phyloP scores from a whole-genome alignment of 2,113 vertebrate genomes.

The Syrrhaptes paradoxus region DNA sequence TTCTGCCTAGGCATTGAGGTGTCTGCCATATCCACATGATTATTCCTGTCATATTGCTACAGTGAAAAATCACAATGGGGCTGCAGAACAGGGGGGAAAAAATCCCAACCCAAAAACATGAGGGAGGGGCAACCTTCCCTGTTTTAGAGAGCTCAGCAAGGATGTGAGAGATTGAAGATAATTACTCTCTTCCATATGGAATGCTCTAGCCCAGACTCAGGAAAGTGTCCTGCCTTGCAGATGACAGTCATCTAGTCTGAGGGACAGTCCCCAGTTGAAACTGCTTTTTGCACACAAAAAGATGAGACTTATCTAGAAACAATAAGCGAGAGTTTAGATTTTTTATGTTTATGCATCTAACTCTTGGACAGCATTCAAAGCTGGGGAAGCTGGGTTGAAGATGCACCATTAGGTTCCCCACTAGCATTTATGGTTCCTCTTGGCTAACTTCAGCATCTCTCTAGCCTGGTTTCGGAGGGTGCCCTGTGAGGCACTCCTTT shows the following conservation, averaged over 20 bases:
- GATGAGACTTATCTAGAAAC: background rate
- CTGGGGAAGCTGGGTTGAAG: background rate
- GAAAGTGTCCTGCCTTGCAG: background rate
- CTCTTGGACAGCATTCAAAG: background rate
- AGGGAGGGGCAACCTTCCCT: background rate
- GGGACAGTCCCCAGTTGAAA: background rate
- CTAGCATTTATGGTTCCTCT: background rate
- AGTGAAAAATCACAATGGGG: background rate
- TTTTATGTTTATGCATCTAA: background rate
- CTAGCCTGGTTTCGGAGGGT: background rate
- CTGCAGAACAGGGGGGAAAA: accelerated
- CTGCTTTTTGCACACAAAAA: background rate
- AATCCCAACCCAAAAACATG: accelerated
- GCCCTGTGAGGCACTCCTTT: background rate
- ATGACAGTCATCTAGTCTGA: background rate
- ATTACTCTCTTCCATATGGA: background rate
- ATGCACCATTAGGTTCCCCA: background rate
- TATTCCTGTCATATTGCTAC: background rate
- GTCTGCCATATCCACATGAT: background rate
- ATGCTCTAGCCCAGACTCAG: background rate
- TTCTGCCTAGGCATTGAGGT: background rate
- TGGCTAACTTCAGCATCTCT: background rate
- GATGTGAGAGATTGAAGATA: background rate
- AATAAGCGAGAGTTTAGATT: background rate
- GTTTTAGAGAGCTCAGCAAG: background rate